Evolutionary conservation across 2,888 invertebrate species (phyloP).

Genomic region (Theodoxus fluviatilis): DNA sequence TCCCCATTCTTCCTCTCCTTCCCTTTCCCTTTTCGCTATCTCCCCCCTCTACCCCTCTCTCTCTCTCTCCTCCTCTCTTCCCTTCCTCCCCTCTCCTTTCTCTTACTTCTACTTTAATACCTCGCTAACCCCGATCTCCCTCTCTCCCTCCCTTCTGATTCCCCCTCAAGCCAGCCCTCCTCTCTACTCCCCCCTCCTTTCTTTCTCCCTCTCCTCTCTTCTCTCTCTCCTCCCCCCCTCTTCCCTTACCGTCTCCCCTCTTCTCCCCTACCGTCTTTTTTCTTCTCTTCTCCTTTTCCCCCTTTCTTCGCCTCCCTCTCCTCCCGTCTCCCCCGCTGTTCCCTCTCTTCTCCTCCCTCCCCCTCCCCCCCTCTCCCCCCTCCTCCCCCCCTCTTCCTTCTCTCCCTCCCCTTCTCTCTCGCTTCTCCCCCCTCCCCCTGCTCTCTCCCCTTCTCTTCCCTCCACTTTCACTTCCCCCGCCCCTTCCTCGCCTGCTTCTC

Average conservation of each 20-base stretch:
- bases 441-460: constrained; percentile 25
- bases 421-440: constrained; percentile 24
- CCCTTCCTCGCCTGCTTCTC: constrained; percentile 5
- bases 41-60: too few species aligned
- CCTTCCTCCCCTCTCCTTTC: too few species aligned
- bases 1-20: too few species aligned
- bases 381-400: constrained; percentile 29
- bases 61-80: too few species aligned
- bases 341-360: constrained; percentile 18
- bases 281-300: constrained; percentile 9
- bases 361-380: constrained; percentile 16
- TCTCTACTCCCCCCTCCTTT: background rate
- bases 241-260: background rate
- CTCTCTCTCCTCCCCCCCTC: background rate
- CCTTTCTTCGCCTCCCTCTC: background rate
- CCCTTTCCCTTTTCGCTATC: too few species aligned
- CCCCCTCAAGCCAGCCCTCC: too few species aligned
- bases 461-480: constrained; percentile 20
- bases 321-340: background rate
- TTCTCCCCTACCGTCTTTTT: constrained; percentile 19
- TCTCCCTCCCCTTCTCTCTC: constrained; percentile 29
- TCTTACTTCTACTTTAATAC: too few species aligned
- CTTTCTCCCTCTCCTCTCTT: background rate
- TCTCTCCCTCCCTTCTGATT: too few species aligned
- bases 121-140: too few species aligned